phyloP scores from a whole-genome alignment of 2,113 vertebrate genomes.

The Triplophysa dalaica region DNA sequence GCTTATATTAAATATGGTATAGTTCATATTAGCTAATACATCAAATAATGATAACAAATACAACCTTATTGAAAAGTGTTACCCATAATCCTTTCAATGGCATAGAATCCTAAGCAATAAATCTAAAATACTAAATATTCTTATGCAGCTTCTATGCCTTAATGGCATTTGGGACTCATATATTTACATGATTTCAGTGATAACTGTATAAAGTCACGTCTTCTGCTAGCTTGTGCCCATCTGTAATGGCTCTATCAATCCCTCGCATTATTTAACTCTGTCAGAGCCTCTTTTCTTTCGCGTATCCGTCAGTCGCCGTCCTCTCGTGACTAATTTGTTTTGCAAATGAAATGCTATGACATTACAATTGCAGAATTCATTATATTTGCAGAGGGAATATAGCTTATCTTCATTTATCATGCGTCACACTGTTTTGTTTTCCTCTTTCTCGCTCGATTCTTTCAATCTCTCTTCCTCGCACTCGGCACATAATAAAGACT shows the following conservation, averaged over 20 bases:
- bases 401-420: constrained; percentile 43
- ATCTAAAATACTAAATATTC: too few species aligned
- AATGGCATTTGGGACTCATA: background rate
- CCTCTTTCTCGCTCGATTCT: background rate
- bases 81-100: too few species aligned
- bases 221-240: background rate
- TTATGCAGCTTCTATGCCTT: background rate
- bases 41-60: too few species aligned
- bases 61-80: too few species aligned
- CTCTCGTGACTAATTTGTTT: constrained; percentile 38
- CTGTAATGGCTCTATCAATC: background rate
- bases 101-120: too few species aligned
- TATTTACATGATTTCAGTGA: background rate
- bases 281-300: background rate
- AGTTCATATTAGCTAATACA: too few species aligned
- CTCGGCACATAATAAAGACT: background rate
- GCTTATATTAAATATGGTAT: too few species aligned
- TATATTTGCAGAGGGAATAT: constrained; percentile 27
- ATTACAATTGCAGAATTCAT: constrained; percentile 42
- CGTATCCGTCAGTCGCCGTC: constrained; percentile 8
- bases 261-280: background rate
- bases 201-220: background rate
- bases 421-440: constrained; percentile 32
- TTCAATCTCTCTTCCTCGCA: background rate
- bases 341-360: constrained; percentile 39